A percentile compares a stretch with the other conserved stretches of the same genome.
Conservation (phyloP, 2,797 vertebrate species). For the Leucoraja ocellata region DNA sequence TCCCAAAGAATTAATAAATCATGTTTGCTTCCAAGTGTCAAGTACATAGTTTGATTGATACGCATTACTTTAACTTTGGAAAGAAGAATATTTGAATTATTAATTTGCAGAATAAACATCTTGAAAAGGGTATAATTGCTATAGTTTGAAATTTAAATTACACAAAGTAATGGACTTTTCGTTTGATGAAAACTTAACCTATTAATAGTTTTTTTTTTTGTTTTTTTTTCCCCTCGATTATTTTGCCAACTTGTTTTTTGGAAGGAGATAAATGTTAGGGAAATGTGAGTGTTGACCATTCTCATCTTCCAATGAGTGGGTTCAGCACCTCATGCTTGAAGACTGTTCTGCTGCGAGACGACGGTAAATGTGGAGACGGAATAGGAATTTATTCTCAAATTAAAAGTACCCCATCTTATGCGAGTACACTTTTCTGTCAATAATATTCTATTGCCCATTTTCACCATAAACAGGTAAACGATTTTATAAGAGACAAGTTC, state of each 20-base stretch:
- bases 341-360: no score
- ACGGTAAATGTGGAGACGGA: neutral
- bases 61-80: neutral
- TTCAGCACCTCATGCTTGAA: neutral
- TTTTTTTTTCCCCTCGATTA: neutral
- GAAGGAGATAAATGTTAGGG: neutral
- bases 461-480: constrained; percentile 74
- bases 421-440: constrained; percentile 38
- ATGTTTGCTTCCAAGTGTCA: neutral
- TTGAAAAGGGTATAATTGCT: neutral
- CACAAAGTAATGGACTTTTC: neutral
- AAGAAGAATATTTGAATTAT: neutral
- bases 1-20: neutral
- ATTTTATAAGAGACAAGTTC: constrained; percentile 96
- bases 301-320: neutral
- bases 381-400: neutral
- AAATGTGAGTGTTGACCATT: neutral
- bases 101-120: neutral
- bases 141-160: neutral
- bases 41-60: neutral
- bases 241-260: neutral
- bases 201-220: neutral
- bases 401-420: neutral
- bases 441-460: constrained; percentile 40
- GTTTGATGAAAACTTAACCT: neutral